phyloP scores from a whole-genome alignment of 1,140 invertebrate genomes.

The Anastrepha obliqua region DNA sequence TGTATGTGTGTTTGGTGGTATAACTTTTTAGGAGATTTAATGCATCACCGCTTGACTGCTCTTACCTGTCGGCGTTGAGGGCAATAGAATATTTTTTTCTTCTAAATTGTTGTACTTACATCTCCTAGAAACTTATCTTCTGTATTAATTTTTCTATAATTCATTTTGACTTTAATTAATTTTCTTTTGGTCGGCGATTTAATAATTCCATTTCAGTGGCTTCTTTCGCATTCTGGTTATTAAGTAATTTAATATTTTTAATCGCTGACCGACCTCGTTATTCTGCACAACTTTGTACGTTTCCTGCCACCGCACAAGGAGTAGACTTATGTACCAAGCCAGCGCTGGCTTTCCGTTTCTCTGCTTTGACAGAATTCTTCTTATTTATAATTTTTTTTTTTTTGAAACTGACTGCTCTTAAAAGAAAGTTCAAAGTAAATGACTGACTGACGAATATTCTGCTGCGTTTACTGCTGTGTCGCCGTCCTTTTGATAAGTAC shows the following conservation, averaged over 20 bases:
- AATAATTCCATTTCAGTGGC: not conserved
- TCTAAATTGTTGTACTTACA: not conserved
- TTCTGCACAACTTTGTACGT: not conserved
- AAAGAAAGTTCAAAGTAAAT: not conserved
- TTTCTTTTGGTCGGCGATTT: not conserved
- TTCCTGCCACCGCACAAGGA: not conserved
- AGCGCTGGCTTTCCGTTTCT: no score
- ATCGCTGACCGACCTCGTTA: not conserved
- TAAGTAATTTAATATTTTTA: slow-evolving; percentile 32
- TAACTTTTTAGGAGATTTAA: slow-evolving; percentile 3
- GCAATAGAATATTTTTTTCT: slow-evolving; percentile 5
- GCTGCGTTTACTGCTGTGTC: not conserved
- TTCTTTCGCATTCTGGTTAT: not conserved
- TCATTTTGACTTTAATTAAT: slow-evolving; percentile 2
- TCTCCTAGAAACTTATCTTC: not conserved
- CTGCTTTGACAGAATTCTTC: no score
- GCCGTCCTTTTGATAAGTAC: no score
- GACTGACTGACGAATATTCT: not conserved
- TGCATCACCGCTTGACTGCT: slow-evolving; percentile 10
- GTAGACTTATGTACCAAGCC: no score
- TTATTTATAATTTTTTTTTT: no score
- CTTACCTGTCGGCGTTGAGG: slow-evolving; percentile 28
- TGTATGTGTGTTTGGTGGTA: not conserved
- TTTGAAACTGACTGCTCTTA: not conserved
- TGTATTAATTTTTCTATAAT: not conserved